Evolutionary conservation across 2,113 vertebrate genomes (phyloP).

Genomic region (Chlorocebus sabaeus): DNA sequence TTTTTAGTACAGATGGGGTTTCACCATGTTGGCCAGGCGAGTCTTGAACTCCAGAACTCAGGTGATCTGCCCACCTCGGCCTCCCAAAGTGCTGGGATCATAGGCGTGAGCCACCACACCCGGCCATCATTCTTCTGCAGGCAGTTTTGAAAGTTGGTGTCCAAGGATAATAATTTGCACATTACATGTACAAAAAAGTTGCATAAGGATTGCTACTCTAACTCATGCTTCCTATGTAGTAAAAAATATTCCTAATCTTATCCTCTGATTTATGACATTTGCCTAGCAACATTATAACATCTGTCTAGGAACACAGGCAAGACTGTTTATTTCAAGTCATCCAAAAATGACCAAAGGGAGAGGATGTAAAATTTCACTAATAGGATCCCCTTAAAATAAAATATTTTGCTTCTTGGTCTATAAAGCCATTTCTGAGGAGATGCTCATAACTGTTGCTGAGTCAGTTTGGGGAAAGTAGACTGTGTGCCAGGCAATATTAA

Average conservation of each 20-base stretch:
- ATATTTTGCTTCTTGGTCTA: background rate
- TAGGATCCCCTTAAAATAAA: background rate
- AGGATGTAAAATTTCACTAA: background rate
- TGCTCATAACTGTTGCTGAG: background rate
- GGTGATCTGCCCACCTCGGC: too few species aligned
- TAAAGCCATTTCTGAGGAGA: background rate
- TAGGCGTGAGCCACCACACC: too few species aligned
- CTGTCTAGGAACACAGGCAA: background rate
- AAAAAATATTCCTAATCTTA: background rate
- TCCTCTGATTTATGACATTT: background rate
- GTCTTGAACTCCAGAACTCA: too few species aligned
- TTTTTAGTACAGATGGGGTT: too few species aligned
- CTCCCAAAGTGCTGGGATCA: too few species aligned
- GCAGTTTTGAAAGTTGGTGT: background rate
- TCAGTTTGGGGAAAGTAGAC: background rate
- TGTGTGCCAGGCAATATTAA: background rate
- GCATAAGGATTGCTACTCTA: background rate
- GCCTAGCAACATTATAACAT: background rate
- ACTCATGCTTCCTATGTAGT: background rate
- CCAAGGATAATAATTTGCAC: background rate
- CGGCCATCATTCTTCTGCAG: background rate
- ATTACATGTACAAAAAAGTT: background rate
- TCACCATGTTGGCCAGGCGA: too few species aligned
- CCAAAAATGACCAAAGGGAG: background rate
- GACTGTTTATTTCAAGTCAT: background rate